Base-by-base conservation (phyloP, 2,797 vertebrate species). In the Hirundo rustica region DNA sequence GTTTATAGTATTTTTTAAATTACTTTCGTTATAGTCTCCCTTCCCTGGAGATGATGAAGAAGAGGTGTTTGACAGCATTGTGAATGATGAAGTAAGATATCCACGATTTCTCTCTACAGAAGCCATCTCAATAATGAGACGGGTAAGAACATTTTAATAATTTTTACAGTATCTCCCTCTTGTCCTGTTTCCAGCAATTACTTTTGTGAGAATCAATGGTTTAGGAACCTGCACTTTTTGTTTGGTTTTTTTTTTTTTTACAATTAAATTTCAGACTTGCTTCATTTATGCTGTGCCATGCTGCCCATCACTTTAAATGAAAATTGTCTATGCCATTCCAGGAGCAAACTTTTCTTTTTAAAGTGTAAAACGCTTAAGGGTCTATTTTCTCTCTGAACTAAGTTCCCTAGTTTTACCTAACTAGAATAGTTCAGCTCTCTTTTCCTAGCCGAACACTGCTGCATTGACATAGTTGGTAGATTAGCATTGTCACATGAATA, bases 61-160 rank as follows among this genome's bases (percentile, higher is more conserved):
- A 93, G 99, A 99, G 92, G 99, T 99, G 92, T 99, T 99, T 93
- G 99, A 99, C 98, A 99, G 99, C 97, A 99, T 99, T 92, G 99
- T 99, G 95, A 99, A 99, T 53, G 99, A 99, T 96, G 99, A 99
- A 98, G 99, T 99, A 89, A 98, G 99, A 91, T 99, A 99, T 95
- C 99, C 99, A 85, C 97, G 99, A 55, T 99, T 99, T 96, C 98
- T 99, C 81, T 99, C 99, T 29, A 99, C 99, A 64, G 99, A 99
- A 97, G 99, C 99, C 92, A 99, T 99, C 97, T 99, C 99, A 93
- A 99, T 99, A 97, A 99, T 99, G 99, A 99, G 99, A 98, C 98
- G 99, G 98, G 99, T 99, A 98, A 95, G 98, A 93, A 47, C 34
- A 34, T n/a, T 21, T 13, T 62, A 30, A 16, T 42, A 38, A n/a